These are phyloP conservation scores for Drosophila birchii DNA, from an alignment of 2,888 invertebrate genomes.

Conservation along the genomic window DNA sequence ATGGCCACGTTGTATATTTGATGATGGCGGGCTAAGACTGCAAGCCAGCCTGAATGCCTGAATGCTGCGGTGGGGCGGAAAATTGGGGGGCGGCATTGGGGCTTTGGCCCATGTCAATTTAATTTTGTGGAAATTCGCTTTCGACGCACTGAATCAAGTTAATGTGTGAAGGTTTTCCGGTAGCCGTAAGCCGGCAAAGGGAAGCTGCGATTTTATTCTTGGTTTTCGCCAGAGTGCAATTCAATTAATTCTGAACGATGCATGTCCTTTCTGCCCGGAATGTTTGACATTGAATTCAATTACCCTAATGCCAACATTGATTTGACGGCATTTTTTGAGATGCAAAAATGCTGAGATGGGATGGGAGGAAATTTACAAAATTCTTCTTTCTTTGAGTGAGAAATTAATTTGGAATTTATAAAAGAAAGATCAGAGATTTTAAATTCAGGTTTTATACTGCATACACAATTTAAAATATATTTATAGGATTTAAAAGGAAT, in stretches of 20 bases:
- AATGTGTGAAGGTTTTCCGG: constrained; percentile 33
- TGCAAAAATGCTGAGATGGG: neutral
- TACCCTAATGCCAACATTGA: constrained; percentile 17
- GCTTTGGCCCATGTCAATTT: constrained; percentile 39
- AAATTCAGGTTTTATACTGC: too few relatives aligned
- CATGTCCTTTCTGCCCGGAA: constrained; percentile 7
- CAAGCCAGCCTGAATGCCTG: constrained; percentile 16
- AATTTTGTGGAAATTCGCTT: constrained; percentile 45
- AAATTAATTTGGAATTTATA: neutral
- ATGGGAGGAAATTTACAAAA: neutral
- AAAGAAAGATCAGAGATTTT: neutral
- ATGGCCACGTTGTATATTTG: constrained; percentile 55
- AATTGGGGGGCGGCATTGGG: constrained; percentile 13
- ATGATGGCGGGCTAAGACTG: constrained; percentile 30
- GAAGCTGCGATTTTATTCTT: constrained; percentile 9
- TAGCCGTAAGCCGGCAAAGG: constrained; percentile 2
- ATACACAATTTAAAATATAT: too few relatives aligned
- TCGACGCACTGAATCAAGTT: constrained; percentile 44
- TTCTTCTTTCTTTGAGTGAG: neutral
- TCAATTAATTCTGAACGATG: constrained; percentile 30
- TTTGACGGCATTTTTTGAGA: neutral
- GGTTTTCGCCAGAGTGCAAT: constrained; percentile 29
- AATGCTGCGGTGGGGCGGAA: constrained; percentile 12
- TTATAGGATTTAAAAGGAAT: too few relatives aligned
- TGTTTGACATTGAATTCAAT: constrained; percentile 30